Evolutionary conservation across 2,888 invertebrate species (phyloP).

Genomic region (Cheilosia grossa): DNA sequence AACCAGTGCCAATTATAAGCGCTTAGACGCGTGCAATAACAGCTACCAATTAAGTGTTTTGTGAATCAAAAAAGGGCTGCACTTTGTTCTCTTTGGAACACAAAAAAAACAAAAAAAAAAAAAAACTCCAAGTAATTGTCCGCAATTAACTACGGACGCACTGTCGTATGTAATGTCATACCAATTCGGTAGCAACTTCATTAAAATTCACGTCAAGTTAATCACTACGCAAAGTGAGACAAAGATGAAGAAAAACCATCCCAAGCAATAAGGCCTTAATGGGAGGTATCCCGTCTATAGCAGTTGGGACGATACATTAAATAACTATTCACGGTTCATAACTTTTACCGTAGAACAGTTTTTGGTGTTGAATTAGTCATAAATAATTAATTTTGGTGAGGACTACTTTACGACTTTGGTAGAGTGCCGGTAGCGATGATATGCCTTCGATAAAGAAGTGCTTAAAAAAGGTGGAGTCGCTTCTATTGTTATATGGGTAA

Average conservation of each 20-base stretch:
- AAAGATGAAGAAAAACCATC: slow-evolving; percentile 8
- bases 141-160: slow-evolving; percentile 22
- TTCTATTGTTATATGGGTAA: slow-evolving; percentile 22
- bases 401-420: slow-evolving; percentile 9
- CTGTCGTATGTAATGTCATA: slow-evolving; percentile 7
- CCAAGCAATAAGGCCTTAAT: slow-evolving; percentile 39
- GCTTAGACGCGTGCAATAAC: not conserved
- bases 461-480: slow-evolving; percentile 27
- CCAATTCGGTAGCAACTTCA: slow-evolving; percentile 33
- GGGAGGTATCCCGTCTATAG: slow-evolving; percentile 28
- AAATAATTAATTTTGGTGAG: slow-evolving; percentile 35
- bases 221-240: slow-evolving; percentile 20
- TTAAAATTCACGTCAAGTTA: slow-evolving; percentile 46
- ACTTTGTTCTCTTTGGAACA: not conserved
- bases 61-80: slow-evolving; percentile 21
- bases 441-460: slow-evolving; percentile 7
- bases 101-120: not conserved
- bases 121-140: slow-evolving; percentile 13
- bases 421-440: slow-evolving; percentile 2
- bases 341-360: slow-evolving; percentile 31
- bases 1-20: slow-evolving; percentile 5
- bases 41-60: not conserved
- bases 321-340: slow-evolving; percentile 55
- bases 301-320: slow-evolving; percentile 21
- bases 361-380: slow-evolving; percentile 57